A percentile compares a stretch with the other conserved stretches of the same genome.
phyloP scores from a whole-genome alignment of 2,888 invertebrate species.

The Cheiracanthium punctorium region DNA sequence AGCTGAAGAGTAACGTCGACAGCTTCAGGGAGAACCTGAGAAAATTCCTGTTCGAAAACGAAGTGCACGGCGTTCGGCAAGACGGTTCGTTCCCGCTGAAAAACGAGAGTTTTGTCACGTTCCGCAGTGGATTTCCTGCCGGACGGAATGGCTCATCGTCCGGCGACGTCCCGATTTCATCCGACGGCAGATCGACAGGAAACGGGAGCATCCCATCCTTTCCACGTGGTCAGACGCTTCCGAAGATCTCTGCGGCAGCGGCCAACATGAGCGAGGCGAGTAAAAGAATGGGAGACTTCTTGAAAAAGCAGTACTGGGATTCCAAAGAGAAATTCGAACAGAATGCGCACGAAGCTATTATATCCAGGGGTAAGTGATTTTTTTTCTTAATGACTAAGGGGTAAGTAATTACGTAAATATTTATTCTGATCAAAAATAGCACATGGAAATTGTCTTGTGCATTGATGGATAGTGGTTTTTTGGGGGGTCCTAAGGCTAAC shows the following conservation, averaged over 20 bases:
- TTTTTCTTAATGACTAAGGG: not conserved
- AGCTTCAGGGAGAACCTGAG: slow-evolving; percentile 45
- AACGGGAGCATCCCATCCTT: too few species aligned
- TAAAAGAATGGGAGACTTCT: slow-evolving; percentile 35
- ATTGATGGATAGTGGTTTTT: too few species aligned
- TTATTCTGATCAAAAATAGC: too few species aligned
- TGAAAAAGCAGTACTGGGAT: slow-evolving; percentile 54
- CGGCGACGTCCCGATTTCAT: too few species aligned
- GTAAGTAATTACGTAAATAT: too few species aligned
- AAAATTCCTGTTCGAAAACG: slow-evolving; percentile 43
- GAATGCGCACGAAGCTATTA: not conserved
- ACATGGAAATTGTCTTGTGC: too few species aligned
- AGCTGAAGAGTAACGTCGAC: slow-evolving; percentile 48
- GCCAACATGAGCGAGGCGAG: slow-evolving; percentile 56
- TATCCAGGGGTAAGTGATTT: slow-evolving; percentile 35
- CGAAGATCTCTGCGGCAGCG: not conserved
- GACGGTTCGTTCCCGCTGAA: not conserved
- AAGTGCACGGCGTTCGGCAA: not conserved
- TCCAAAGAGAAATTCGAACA: slow-evolving; percentile 15
- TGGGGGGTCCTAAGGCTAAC: too few species aligned
- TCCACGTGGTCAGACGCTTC: not conserved
- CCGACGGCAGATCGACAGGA: too few species aligned
- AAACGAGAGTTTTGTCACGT: not conserved
- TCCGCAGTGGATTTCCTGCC: too few species aligned
- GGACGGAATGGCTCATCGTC: too few species aligned